These are phyloP conservation scores for Morpho deidamia DNA, from an alignment of 2,888 invertebrate species.

Conservation along the genomic window DNA sequence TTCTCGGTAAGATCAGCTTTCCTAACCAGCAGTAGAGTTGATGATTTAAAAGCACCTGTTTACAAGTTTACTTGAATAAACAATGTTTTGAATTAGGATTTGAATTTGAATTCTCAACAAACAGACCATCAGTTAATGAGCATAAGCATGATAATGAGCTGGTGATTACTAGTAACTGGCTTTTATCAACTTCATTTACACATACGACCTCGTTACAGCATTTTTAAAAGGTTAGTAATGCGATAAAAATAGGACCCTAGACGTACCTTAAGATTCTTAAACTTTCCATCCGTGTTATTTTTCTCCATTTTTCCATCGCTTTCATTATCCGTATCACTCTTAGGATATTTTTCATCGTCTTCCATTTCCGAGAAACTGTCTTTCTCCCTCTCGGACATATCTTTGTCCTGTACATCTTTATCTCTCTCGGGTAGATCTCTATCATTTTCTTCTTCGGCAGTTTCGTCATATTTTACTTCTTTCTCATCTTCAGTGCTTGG, in stretches of 20 bases:
- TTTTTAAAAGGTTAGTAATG: no score
- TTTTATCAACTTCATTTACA: no score
- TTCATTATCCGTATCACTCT: slow-evolving; percentile 70
- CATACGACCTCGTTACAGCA: no score
- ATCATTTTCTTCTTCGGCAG: slow-evolving; percentile 48
- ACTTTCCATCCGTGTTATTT: slow-evolving; percentile 47
- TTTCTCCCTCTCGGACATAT: slow-evolving; percentile 58
- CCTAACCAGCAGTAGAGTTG: no score
- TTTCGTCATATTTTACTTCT: slow-evolving; percentile 52
- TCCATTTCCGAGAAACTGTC: slow-evolving; percentile 73
- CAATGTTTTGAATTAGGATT: no score
- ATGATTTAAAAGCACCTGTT: no score
- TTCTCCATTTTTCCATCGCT: slow-evolving; percentile 58
- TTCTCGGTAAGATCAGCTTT: no score
- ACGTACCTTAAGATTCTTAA: slow-evolving; percentile 63
- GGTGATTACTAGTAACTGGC: no score
- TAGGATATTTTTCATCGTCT: slow-evolving; percentile 68
- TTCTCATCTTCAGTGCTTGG: slow-evolving; percentile 64
- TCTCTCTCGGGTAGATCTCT: slow-evolving; percentile 34
- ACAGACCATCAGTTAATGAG: no score
- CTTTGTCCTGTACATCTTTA: slow-evolving; percentile 35
- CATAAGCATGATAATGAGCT: no score
- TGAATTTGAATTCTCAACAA: no score
- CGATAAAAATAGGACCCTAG: neutral
- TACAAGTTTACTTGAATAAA: no score